phyloP scores from a whole-genome alignment of 1,140 invertebrate species.

The Lepidostoma basale region DNA sequence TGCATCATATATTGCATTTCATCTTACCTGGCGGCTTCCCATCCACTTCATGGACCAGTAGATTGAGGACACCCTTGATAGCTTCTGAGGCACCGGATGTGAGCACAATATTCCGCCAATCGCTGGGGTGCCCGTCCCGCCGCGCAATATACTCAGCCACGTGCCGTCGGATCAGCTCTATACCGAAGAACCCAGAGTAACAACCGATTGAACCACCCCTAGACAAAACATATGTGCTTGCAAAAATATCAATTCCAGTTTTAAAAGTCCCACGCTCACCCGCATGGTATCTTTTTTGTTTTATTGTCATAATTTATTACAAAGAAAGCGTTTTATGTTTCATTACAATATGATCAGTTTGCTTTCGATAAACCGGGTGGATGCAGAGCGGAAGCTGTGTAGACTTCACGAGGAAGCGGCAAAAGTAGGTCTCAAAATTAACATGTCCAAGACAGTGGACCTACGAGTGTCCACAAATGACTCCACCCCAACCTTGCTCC shows the following conservation, averaged over 20 bases:
- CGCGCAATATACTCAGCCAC: conserved; percentile 87
- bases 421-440: too few species aligned
- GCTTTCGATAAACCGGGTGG: not conserved
- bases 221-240: not conserved
- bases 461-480: too few species aligned
- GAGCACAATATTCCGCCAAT: conserved; percentile 84
- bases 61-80: conserved; percentile 70
- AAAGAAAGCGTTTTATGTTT: not conserved
- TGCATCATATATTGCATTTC: not conserved
- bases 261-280: not conserved
- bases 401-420: too few species aligned
- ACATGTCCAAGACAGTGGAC: too few species aligned
- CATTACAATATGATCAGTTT: not conserved
- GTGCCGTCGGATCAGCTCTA: conserved; percentile 89
- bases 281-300: too few species aligned
- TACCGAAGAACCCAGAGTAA: conserved; percentile 92
- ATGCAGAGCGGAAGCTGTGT: not conserved
- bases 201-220: conserved; percentile 84
- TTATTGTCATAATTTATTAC: not conserved
- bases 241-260: not conserved
- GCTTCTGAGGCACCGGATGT: conserved; percentile 90
- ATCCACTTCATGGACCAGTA: conserved; percentile 61
- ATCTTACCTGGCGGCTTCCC: conserved; percentile 62
- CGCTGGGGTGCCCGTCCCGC: conserved; percentile 78
- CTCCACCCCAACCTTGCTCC: too few species aligned